Conservation (phyloP, 2,888 invertebrate species). For the Antheraea assamensis region DNA sequence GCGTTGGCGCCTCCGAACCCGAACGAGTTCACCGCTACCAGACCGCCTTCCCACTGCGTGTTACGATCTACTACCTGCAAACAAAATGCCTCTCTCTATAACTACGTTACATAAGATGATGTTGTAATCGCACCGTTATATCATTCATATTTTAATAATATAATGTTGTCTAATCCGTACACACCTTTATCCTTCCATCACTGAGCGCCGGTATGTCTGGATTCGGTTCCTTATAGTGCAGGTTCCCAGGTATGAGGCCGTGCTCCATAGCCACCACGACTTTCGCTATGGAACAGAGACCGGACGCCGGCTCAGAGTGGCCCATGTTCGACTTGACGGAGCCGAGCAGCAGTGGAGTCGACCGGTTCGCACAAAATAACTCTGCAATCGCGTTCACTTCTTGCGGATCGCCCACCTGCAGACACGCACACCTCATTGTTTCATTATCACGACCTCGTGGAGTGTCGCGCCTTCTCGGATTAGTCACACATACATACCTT, state of each 20-base stretch:
- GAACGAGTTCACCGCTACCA: conserved; percentile 97
- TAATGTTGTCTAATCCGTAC: not conserved
- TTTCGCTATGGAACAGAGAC: conserved; percentile 95
- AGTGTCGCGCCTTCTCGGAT: not conserved
- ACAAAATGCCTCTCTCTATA: not conserved
- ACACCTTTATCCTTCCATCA: conserved; percentile 93
- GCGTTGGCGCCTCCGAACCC: conserved; percentile 99
- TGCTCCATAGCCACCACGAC: conserved; percentile 95
- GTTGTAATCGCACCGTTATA: too few relatives aligned
- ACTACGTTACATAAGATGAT: too few relatives aligned
- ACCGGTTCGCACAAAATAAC: conserved; percentile 92
- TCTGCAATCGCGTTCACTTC: conserved; percentile 97
- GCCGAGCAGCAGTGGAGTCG: conserved; percentile 92
- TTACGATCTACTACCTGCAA: conserved; percentile 89
- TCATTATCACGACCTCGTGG: not conserved
- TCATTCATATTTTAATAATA: too few relatives aligned
- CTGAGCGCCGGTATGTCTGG: conserved; percentile 93
- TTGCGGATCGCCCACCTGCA: conserved; percentile 96
- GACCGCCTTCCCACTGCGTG: conserved; percentile 94
- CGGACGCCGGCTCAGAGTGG: conserved; percentile 97
- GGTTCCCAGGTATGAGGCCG: conserved; percentile 93
- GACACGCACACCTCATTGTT: not conserved
- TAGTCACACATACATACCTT: conserved; percentile 83
- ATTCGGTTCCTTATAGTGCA: conserved; percentile 94
- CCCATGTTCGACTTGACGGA: conserved; percentile 99